Percentiles rank a stretch among this genome's conserved stretches.
Evolutionary conservation across 2,888 invertebrate species (phyloP).

Genomic region (Daptonema setosum): DNA sequence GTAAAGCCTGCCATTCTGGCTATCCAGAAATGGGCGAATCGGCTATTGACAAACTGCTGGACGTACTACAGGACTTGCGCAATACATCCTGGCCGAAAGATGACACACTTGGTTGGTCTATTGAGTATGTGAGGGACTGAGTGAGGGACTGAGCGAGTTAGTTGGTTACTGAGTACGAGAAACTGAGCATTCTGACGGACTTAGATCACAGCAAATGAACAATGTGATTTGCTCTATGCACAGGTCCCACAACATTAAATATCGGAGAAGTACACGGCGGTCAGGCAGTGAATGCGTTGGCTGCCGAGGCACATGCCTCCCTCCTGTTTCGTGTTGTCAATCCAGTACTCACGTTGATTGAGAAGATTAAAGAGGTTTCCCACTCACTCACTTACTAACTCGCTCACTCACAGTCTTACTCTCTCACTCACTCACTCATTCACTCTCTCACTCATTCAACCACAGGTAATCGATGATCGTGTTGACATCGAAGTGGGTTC

Average conservation of each 20-base stretch:
- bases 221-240: too few relatives aligned
- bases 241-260: conserved; percentile 21
- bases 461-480: neutral
- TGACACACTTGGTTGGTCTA: conserved; percentile 10
- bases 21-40: conserved; percentile 19
- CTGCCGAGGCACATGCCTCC: conserved; percentile 15
- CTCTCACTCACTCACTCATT: too few relatives aligned
- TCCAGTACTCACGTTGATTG: conserved; percentile 10
- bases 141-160: neutral
- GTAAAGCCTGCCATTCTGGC: conserved; percentile 18
- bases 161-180: neutral
- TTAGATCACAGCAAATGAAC: neutral
- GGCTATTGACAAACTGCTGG: conserved; percentile 19
- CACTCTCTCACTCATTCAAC: too few relatives aligned
- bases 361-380: conserved; percentile 1
- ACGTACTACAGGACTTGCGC: conserved; percentile 16
- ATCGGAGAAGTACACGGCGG: conserved; percentile 20
- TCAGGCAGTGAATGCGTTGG: conserved; percentile 21
- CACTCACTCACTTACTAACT: too few relatives aligned
- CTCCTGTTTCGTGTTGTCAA: conserved; percentile 16
- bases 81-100: conserved; percentile 16
- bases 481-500: neutral
- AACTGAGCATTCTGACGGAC: neutral
- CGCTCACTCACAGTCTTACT: too few relatives aligned
- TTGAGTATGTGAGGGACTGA: too few relatives aligned